Conservation (phyloP, 1,140 invertebrate species). For the Lycorma delicatula region DNA sequence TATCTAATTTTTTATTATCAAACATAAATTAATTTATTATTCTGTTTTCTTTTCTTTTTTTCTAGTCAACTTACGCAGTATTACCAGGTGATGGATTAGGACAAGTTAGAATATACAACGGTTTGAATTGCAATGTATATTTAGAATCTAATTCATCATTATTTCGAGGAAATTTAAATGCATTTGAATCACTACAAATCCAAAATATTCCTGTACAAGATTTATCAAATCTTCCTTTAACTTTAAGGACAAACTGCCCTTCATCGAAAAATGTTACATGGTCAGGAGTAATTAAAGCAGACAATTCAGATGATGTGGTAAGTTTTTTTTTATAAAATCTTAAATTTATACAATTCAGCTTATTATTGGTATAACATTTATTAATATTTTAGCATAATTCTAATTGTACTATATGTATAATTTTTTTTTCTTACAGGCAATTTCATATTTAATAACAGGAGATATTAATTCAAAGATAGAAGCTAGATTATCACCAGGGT, state of each 20-base stretch:
- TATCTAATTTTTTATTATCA: no score
- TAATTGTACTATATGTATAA: background rate
- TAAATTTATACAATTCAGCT: background rate
- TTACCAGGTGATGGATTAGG: conserved; percentile 46
- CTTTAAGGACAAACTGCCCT: no score
- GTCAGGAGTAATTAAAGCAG: background rate
- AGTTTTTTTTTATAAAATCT: no score
- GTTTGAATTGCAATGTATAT: conserved; percentile 38
- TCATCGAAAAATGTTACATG: background rate
- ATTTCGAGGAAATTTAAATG: background rate
- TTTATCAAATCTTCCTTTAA: no score
- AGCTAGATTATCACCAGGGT: background rate
- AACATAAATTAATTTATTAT: no score
- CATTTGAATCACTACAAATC: conserved; percentile 1
- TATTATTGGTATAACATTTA: background rate
- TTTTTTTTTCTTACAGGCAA: conserved; percentile 8
- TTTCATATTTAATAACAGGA: conserved; percentile 12
- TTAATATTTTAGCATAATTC: background rate
- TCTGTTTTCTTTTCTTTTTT: conserved; percentile 29
- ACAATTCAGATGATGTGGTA: no score
- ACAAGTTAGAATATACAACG: conserved; percentile 65
- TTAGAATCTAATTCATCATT: background rate
- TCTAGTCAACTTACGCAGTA: conserved; percentile 57
- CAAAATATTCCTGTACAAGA: conserved; percentile 8
- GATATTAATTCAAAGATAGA: conserved; percentile 1